Percentiles rank a stretch among this genome's conserved stretches.
phyloP scores from a whole-genome alignment of 2,797 vertebrate species.

The Naso thynnoides region DNA sequence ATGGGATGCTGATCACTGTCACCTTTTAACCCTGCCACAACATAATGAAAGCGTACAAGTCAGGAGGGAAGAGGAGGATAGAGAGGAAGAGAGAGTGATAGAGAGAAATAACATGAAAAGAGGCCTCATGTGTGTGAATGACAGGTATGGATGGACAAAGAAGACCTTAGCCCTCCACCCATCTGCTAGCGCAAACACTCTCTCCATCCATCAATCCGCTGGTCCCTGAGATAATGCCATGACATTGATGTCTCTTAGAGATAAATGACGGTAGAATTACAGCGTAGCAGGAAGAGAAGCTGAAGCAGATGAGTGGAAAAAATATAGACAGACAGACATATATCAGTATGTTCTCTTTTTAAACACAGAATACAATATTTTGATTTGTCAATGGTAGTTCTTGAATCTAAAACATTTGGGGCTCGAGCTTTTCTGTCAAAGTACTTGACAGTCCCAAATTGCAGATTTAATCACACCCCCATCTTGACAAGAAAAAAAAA shows the following conservation, averaged over 20 bases:
- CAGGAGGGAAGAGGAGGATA: constrained; percentile 17
- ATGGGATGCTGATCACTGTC: constrained; percentile 36
- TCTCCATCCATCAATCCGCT: constrained; percentile 69
- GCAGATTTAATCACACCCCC: constrained; percentile 55
- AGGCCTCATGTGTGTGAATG: constrained; percentile 53
- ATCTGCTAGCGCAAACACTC: constrained; percentile 52
- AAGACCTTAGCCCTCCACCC: constrained; percentile 63
- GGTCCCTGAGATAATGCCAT: constrained; percentile 42
- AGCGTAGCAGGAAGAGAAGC: constrained; percentile 5
- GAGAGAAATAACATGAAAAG: constrained; percentile 31
- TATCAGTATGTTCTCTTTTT: neutral
- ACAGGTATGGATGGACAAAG: constrained; percentile 66
- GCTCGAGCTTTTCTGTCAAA: neutral
- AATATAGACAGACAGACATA: constrained; percentile 8
- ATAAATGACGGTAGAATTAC: constrained; percentile 49
- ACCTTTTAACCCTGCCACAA: constrained; percentile 63
- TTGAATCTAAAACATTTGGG: constrained; percentile 13
- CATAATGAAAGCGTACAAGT: constrained; percentile 52
- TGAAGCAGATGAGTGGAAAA: neutral
- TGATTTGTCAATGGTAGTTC: constrained; percentile 15
- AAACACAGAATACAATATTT: constrained; percentile 32
- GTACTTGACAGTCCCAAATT: constrained; percentile 39
- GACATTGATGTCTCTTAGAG: constrained; percentile 30
- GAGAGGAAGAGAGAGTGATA: neutral
- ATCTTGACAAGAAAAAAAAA: constrained; percentile 39